Evolutionary conservation across 2,888 invertebrate genomes (phyloP).

Genomic region (Corbicula japonica): DNA sequence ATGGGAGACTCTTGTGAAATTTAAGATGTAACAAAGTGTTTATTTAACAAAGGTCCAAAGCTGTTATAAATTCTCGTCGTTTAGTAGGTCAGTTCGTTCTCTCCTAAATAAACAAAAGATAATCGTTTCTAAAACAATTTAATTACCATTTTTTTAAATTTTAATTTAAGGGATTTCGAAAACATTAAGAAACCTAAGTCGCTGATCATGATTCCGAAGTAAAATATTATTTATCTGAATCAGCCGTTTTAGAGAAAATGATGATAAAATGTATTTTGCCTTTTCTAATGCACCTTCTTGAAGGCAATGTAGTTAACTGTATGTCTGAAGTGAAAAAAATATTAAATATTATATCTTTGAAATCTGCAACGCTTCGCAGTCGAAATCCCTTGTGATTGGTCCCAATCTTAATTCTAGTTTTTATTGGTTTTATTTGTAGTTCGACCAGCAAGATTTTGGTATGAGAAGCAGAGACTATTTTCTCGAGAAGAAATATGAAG

Average conservation of each 20-base stretch:
- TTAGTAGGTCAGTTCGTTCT: too few species aligned
- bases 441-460: slow-evolving; percentile 94
- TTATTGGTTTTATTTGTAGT: slow-evolving; percentile 87
- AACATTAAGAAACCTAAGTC: too few species aligned
- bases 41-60: too few species aligned
- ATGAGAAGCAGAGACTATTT: slow-evolving; percentile 95
- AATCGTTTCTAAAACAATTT: too few species aligned
- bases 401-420: not conserved
- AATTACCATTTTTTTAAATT: too few species aligned
- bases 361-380: not conserved
- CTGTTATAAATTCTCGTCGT: too few species aligned
- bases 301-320: not conserved
- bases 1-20: too few species aligned
- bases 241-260: not conserved
- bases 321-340: not conserved
- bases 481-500: slow-evolving; percentile 64
- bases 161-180: too few species aligned
- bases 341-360: not conserved
- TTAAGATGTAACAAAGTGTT: too few species aligned
- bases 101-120: too few species aligned
- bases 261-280: not conserved
- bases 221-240: too few species aligned
- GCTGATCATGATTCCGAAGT: too few species aligned
- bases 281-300: not conserved
- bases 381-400: not conserved